A percentile compares a stretch with the other conserved stretches of the same genome.
Evolutionary conservation across 2,888 invertebrate genomes (phyloP).

Genomic region (Stenodema calcarata): DNA sequence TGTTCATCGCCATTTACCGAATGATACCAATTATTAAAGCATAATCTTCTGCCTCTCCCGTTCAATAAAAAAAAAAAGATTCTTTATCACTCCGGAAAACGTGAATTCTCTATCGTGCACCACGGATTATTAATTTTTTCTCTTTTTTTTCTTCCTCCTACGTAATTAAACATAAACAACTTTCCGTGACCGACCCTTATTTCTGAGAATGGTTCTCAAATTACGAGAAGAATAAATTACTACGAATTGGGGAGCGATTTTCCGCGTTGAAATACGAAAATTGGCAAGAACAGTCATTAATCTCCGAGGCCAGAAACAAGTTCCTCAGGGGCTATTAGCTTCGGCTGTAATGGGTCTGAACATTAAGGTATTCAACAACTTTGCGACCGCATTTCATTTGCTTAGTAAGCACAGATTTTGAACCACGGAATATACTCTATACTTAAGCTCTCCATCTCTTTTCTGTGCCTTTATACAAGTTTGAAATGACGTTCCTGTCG

Average conservation of each 20-base stretch:
- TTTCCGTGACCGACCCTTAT: constrained; percentile 16
- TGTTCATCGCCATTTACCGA: background rate
- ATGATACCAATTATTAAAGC: background rate
- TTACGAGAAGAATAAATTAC: constrained; percentile 16
- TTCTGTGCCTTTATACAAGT: too few relatives aligned
- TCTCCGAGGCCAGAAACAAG: constrained; percentile 4
- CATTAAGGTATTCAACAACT: background rate
- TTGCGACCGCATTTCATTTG: background rate
- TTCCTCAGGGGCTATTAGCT: background rate
- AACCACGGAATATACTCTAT: too few relatives aligned
- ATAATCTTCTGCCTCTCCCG: background rate
- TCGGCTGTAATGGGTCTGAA: background rate
- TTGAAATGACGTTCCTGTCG: too few relatives aligned
- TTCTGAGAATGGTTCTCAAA: constrained; percentile 13
- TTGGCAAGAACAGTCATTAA: constrained; percentile 11
- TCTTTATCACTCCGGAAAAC: background rate
- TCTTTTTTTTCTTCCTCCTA: background rate
- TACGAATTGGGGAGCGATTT: constrained; percentile 15
- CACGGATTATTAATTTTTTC: background rate
- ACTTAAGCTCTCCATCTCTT: too few relatives aligned
- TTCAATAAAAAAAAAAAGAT: background rate
- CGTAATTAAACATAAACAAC: constrained; percentile 24
- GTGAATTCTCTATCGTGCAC: background rate
- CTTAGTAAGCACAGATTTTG: too few relatives aligned
- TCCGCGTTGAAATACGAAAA: constrained; percentile 7